Conservation (phyloP, 2,797 vertebrate species). For the Hydrolagus colliei region DNA sequence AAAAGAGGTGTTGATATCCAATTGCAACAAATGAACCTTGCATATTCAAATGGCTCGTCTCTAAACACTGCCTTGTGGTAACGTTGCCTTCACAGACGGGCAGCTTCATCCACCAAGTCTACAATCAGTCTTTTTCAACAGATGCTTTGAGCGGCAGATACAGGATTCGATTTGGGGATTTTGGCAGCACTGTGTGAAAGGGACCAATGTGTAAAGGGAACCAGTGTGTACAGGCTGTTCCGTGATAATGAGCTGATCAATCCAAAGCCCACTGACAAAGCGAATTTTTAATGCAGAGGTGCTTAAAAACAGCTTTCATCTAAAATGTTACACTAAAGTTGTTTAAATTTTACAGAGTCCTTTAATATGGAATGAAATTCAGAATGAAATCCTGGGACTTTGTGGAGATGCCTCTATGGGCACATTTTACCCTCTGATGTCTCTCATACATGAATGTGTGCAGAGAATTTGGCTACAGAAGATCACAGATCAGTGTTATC, state of each 20-base stretch:
- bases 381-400: no score
- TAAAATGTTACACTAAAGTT: neutral
- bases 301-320: neutral
- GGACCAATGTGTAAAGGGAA: neutral
- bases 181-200: neutral
- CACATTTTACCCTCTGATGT: no score
- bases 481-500: no score
- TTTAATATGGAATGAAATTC: neutral
- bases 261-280: neutral
- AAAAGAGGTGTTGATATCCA: neutral
- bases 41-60: neutral
- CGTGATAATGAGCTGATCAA: neutral
- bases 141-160: slow-evolving; percentile 6
- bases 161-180: neutral
- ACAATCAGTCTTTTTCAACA: neutral
- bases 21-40: neutral
- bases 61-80: neutral
- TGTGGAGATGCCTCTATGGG: no score
- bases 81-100: neutral
- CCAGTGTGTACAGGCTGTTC: neutral
- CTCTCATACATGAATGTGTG: no score
- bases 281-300: neutral
- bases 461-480: no score
- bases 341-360: neutral
- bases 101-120: neutral